Base-by-base conservation (phyloP, 53 echinoderm and acorn worm genomes). In the Arbacia lixula region DNA sequence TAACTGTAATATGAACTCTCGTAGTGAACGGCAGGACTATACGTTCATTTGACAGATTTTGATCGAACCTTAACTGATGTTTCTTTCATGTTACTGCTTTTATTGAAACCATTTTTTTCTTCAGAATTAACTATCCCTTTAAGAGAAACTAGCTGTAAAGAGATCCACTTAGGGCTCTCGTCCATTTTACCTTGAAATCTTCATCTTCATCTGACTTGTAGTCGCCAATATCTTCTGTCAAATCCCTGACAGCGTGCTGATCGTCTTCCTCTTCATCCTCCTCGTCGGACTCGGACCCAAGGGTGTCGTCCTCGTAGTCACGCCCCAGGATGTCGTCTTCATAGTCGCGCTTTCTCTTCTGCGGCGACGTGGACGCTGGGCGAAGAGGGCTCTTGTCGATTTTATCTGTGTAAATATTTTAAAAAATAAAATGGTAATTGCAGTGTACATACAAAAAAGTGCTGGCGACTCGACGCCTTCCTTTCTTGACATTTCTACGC, bases 351-450 rank as follows among this genome's bases (percentile, higher is more conserved):
- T 75, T 75, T 75, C 75, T 52, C 54, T 75, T 75, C 12, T 75
- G 75, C 9, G 75, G 75, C n/a, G 75, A 75, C 3, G 75, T 54
- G 16, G 75, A 75, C 2, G 75, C 53, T 20, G 75, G 53, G 4
- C 75, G 75, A 17, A 75, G 54, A 37, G 75, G 75, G 54, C 75
- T 75, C 53, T 75, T 75, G 75, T 75, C 54, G 33, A 75, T 75
- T 40, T 52, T 36, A 6, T 52, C 75, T 75, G 6, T 20, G 66
- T 50, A 19, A 14, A 19, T 14, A 50, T 17, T 14, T 50, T 50
- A 19, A 50, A 50, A 50, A 50, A 14, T n/a, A n/a, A n/a, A n/a
- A n/a, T n/a, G n/a, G n/a, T n/a, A n/a, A n/a, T n/a, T n/a, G n/a
- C n/a, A n/a, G n/a, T n/a, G n/a, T n/a, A n/a, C n/a, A n/a, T n/a